Evolutionary conservation across 1,140 invertebrate species (phyloP), one percentile per base, ranked within the genome.

Genomic region (Drosophila mojavensis): DNA sequence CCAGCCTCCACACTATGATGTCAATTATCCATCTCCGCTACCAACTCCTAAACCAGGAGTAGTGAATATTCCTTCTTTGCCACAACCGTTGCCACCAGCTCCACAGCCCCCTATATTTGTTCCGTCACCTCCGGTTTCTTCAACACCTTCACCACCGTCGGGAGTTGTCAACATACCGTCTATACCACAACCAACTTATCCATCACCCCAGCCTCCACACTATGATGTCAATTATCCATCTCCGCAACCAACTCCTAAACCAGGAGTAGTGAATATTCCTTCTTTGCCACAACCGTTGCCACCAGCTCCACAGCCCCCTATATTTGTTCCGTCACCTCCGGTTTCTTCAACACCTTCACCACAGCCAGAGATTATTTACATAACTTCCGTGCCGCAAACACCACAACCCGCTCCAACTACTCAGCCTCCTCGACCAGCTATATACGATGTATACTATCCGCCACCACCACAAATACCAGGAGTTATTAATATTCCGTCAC

Each of bases 211-310:
- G 1, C 79, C 55, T 5, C 71, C 79, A 0, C 43, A 50, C 10
- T 53, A 59, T n/a, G 36, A 9, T 68, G 41, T 13, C 20, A 54
- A 33, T 56, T 73, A n/a, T 20, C 78, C 47, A 5, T 9, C 13
- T 1, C 64, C 69, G 0, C 30, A 17, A 7, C 66, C 69, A 2
- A 7, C 36, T 6, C 62, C 53, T 10, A 2, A 95, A 0, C 91
- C 96, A 94, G 92, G 97, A 96, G 90, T 95, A 95, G 20, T 94
- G 94, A 85, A 85, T 41, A 81, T 85, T 51, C 82, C 82, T 0
- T 60, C 63, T 7, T 5, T 28, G 20, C 54, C 71, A 39, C 59
- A 41, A 26, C 67, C 17, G n/a, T 28, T n/a, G 11, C 20, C 9
- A 15, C 48, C 70, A 24, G 26, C 41, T n/a, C 20, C 64, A n/a